A percentile compares a stretch with the other conserved stretches of the same genome.
phyloP scores from a whole-genome alignment of 1,140 invertebrate species.

The Ostrea denselamellosa region DNA sequence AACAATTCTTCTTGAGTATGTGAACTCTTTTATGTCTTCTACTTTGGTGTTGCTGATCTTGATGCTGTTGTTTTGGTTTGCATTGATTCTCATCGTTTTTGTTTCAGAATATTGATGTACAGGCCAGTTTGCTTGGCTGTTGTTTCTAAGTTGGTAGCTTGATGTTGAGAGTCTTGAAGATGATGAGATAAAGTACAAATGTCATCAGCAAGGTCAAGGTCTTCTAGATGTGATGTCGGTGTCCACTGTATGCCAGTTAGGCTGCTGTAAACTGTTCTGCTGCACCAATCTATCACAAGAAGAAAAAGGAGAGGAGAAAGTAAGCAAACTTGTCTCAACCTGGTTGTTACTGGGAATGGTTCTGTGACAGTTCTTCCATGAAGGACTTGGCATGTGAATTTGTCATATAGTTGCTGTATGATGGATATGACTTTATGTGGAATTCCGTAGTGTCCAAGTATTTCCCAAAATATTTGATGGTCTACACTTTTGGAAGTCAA shows the following conservation, averaged over 20 bases:
- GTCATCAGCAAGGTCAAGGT: not conserved
- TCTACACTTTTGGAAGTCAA: too few species aligned
- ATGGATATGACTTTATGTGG: not conserved
- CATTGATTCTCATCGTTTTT: too few species aligned
- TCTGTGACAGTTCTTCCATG: not conserved
- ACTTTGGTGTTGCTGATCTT: too few species aligned
- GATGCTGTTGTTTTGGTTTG: too few species aligned
- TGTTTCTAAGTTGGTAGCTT: not conserved
- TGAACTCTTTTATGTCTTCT: too few species aligned
- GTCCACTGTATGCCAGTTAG: slow-evolving; percentile 17
- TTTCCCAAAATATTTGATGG: slow-evolving; percentile 47
- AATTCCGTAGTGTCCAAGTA: slow-evolving; percentile 58
- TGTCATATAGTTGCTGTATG: not conserved
- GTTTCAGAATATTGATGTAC: not conserved
- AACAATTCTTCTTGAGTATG: too few species aligned
- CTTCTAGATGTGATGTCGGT: slow-evolving; percentile 39
- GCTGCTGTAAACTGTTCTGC: not conserved
- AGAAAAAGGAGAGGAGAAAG: slow-evolving; percentile 42
- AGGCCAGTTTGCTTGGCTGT: not conserved
- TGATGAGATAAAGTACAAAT: not conserved
- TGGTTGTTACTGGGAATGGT: slow-evolving; percentile 24
- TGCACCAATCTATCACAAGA: slow-evolving; percentile 11
- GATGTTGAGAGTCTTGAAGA: not conserved
- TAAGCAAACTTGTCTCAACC: slow-evolving; percentile 15
- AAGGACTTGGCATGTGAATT: slow-evolving; percentile 40